Conservation (phyloP, 2,888 invertebrate genomes). For the Lutraria lutraria region DNA sequence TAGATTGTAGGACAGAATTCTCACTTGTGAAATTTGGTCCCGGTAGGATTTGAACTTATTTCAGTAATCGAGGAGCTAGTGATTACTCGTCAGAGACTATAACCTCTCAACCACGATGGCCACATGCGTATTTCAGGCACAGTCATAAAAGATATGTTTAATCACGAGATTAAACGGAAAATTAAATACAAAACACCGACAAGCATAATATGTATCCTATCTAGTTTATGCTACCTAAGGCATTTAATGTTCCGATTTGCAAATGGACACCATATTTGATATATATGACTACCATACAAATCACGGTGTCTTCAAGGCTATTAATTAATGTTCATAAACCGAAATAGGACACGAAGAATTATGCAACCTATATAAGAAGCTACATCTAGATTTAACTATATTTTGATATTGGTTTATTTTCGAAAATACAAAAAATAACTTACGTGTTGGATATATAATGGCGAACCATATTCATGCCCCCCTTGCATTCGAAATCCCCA, state of each 20-base stretch:
- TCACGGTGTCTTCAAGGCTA: neutral
- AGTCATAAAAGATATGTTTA: too few species aligned
- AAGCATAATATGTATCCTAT: too few species aligned
- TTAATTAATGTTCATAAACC: neutral
- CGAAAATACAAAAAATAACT: conserved; percentile 1
- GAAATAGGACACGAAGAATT: neutral
- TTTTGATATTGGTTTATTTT: neutral
- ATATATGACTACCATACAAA: neutral
- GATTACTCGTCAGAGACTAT: too few species aligned
- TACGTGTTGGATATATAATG: conserved; percentile 83
- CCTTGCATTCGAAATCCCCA: conserved; percentile 85
- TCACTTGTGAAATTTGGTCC: too few species aligned
- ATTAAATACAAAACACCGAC: too few species aligned
- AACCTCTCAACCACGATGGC: too few species aligned
- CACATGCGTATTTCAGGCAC: too few species aligned
- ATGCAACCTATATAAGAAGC: neutral
- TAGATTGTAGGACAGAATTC: too few species aligned
- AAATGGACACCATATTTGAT: neutral
- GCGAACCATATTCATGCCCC: conserved; percentile 80
- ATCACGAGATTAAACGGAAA: too few species aligned
- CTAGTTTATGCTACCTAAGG: too few species aligned
- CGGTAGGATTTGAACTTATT: too few species aligned
- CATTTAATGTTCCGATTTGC: neutral
- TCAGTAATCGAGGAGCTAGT: too few species aligned
- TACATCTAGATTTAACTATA: neutral